A percentile compares a stretch with the other conserved stretches of the same genome.
These are phyloP conservation scores for Lasius platythorax DNA, from an alignment of 2,888 invertebrate genomes.

Conservation along the genomic window DNA sequence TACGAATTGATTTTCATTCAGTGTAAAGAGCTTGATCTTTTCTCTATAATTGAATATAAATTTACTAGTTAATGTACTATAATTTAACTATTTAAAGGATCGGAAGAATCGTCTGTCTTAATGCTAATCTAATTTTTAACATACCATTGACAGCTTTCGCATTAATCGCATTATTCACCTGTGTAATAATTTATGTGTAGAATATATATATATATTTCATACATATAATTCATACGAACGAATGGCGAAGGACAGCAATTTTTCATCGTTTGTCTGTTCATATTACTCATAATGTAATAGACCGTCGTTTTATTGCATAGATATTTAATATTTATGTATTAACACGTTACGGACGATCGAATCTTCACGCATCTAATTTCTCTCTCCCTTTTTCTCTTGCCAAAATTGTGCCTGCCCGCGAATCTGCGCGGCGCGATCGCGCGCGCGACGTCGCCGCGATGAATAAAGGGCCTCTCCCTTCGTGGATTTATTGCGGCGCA, in stretches of 20 bases:
- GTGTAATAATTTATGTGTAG: slow-evolving; percentile 21
- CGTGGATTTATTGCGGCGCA: slow-evolving; percentile 59
- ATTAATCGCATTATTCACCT: slow-evolving; percentile 5
- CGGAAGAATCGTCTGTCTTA: neutral
- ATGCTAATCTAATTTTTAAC: neutral
- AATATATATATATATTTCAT: slow-evolving; percentile 6
- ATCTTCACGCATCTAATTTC: neutral
- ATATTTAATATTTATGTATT: neutral
- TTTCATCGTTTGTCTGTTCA: slow-evolving; percentile 25
- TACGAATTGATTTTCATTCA: neutral
- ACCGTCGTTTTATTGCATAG: neutral
- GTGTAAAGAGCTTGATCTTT: neutral
- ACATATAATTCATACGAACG: slow-evolving; percentile 25
- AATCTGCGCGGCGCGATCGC: slow-evolving; percentile 48
- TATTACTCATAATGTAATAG: neutral
- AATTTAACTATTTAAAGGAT: neutral
- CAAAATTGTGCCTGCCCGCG: slow-evolving; percentile 16
- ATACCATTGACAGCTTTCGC: neutral
- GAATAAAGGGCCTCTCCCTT: slow-evolving; percentile 51
- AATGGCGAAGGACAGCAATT: neutral
- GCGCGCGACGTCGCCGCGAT: slow-evolving; percentile 39
- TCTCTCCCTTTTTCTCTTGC: neutral
- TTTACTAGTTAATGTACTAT: neutral
- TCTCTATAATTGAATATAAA: neutral
- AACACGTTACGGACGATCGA: neutral